A percentile compares a stretch with the other conserved stretches of the same genome.
Evolutionary conservation across 2,888 invertebrate species (phyloP).

Genomic region (Helleia helle): DNA sequence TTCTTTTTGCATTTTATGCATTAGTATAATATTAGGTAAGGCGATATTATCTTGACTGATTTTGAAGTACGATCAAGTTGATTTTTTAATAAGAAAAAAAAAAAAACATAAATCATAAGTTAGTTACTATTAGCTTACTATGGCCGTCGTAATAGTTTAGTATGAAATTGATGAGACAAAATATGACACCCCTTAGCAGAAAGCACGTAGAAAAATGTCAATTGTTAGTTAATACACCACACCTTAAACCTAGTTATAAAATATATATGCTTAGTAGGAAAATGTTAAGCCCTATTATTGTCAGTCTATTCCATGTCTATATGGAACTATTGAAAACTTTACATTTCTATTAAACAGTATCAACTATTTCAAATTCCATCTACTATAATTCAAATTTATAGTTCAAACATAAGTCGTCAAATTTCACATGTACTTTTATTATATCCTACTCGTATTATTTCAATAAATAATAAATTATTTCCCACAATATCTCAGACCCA

Average conservation of each 20-base stretch:
- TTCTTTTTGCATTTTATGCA: too few species aligned
- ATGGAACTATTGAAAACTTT: background rate
- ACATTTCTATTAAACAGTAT: background rate
- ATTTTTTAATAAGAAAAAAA: too few species aligned
- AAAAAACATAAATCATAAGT: too few species aligned
- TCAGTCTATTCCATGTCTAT: constrained; percentile 2
- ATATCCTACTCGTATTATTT: background rate
- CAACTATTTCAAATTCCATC: background rate
- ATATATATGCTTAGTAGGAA: constrained; percentile 20
- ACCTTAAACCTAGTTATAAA: constrained; percentile 66
- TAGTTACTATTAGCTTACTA: too few species aligned
- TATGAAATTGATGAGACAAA: constrained; percentile 37
- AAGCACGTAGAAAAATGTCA: constrained; percentile 15
- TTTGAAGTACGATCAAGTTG: too few species aligned
- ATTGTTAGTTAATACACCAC: constrained; percentile 55
- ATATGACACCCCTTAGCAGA: constrained; percentile 8
- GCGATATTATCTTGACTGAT: too few species aligned
- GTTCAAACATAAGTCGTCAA: background rate
- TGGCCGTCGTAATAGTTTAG: background rate
- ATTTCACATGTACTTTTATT: background rate
- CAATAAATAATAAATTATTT: constrained; percentile 2
- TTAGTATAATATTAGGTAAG: too few species aligned
- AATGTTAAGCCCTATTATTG: constrained; percentile 3
- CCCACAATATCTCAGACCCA: constrained; percentile 3
- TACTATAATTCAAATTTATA: too few species aligned